Percentiles rank a stretch among this genome's conserved stretches.
Conservation (phyloP, 2,888 invertebrate species). For the Capitulum mitella region DNA sequence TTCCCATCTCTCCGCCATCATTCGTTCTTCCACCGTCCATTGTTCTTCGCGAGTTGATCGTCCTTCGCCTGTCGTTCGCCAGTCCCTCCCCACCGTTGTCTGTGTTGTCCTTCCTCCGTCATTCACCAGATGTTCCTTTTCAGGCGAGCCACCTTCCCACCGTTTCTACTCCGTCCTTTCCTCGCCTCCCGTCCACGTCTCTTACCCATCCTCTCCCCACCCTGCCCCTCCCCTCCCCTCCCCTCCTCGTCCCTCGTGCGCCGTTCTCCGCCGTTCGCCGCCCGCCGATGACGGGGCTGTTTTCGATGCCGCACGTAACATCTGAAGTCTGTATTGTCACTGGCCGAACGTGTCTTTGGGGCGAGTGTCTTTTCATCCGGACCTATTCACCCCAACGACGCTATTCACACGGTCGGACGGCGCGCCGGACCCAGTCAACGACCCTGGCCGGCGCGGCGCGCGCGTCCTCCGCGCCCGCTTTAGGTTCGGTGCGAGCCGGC, state of each 20-base stretch:
- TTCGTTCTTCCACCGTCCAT: no score
- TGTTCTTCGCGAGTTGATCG: no score
- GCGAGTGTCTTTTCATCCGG: slow-evolving; percentile 12
- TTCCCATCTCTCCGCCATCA: no score
- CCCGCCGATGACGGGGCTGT: background rate
- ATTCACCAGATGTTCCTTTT: no score
- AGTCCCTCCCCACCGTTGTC: no score
- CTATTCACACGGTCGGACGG: slow-evolving; percentile 1
- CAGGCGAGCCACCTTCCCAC: no score
- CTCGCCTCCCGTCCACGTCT: background rate
- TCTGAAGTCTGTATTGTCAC: slow-evolving; percentile 11
- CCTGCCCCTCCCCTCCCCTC: background rate
- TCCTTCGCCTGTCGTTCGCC: no score
- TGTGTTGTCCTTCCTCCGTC: no score
- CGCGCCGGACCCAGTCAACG: background rate
- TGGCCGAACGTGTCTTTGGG: background rate
- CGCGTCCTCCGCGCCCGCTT: background rate
- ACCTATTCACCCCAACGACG: slow-evolving; percentile 12
- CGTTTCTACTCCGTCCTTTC: no score
- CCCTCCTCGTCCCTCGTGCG: background rate
- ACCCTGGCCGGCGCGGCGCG: background rate
- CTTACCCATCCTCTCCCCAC: background rate
- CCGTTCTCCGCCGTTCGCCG: background rate
- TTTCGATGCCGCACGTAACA: slow-evolving; percentile 8
- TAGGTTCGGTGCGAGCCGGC: background rate